A percentile compares a stretch with the other conserved stretches of the same genome.
Evolutionary conservation across 2,113 vertebrate genomes (phyloP).

Genomic region (Pantherophis guttatus): DNA sequence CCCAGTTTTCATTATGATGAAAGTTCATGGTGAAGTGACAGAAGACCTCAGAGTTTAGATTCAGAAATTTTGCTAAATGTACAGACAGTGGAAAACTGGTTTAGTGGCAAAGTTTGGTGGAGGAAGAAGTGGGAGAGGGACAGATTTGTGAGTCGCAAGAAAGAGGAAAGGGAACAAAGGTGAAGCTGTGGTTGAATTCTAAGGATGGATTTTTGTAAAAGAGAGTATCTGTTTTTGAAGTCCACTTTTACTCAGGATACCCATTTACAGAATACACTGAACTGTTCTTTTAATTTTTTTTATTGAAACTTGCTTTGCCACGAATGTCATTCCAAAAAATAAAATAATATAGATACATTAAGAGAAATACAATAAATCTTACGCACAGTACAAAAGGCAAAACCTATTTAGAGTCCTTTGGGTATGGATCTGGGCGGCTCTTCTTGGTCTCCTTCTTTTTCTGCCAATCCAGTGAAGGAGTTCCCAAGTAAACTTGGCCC

Average conservation of each 20-base stretch:
- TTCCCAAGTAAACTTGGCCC: neutral
- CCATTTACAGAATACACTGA: neutral
- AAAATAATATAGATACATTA: constrained; percentile 34
- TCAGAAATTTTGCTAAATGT: neutral
- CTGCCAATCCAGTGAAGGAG: neutral
- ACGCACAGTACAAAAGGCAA: constrained; percentile 11
- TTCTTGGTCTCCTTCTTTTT: neutral
- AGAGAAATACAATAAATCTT: neutral
- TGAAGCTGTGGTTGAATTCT: neutral
- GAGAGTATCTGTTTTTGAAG: neutral
- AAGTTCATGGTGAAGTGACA: neutral
- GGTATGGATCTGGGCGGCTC: neutral
- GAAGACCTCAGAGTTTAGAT: neutral
- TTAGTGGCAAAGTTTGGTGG: neutral
- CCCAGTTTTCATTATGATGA: neutral
- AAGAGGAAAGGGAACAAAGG: neutral
- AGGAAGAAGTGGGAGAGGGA: neutral
- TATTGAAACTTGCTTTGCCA: neutral
- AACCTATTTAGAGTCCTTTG: neutral
- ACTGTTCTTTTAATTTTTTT: neutral
- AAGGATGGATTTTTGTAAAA: neutral
- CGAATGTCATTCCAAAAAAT: constrained; percentile 16
- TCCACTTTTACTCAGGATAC: neutral
- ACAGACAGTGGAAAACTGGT: neutral
- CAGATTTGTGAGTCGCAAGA: too few species aligned